Percentiles rank a stretch among this genome's conserved stretches.
Conservation (phyloP, 1,140 invertebrate species). For the Paralvinella palmiformis region DNA sequence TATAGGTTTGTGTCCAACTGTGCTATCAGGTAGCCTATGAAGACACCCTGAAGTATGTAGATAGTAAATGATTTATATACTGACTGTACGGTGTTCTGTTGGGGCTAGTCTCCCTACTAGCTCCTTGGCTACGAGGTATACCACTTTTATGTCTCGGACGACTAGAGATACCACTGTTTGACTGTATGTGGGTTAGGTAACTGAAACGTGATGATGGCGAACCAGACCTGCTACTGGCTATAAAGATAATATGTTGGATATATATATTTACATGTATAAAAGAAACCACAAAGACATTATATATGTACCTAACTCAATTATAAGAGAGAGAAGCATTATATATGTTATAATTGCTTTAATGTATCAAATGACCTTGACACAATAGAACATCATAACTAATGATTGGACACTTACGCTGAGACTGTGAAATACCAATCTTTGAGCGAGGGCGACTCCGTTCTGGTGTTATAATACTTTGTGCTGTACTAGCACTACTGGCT, state of each 20-base stretch:
- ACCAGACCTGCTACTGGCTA: constrained; percentile 76
- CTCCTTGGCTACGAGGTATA: constrained; percentile 61
- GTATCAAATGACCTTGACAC: not conserved
- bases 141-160: constrained; percentile 51
- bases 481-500: not conserved
- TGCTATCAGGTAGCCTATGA: too few relatives aligned
- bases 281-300: constrained; percentile 10
- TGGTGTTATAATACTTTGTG: constrained; percentile 49
- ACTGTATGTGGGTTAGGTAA: constrained; percentile 22
- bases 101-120: constrained; percentile 63
- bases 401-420: constrained; percentile 69
- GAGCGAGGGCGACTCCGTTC: constrained; percentile 61
- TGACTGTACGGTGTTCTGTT: constrained; percentile 27
- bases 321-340: not conserved
- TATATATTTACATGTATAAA: too few relatives aligned
- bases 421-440: constrained; percentile 73
- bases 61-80: too few relatives aligned
- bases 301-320: constrained; percentile 12
- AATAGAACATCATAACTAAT: not conserved
- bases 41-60: too few relatives aligned
- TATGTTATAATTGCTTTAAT: not conserved
- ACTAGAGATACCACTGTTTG: constrained; percentile 29
- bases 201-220: constrained; percentile 76
- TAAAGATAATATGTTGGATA: too few relatives aligned
- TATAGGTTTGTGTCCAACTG: too few relatives aligned